These are phyloP conservation scores for Momotus momota DNA, from an alignment of 2,797 vertebrate species.

Conservation along the genomic window DNA sequence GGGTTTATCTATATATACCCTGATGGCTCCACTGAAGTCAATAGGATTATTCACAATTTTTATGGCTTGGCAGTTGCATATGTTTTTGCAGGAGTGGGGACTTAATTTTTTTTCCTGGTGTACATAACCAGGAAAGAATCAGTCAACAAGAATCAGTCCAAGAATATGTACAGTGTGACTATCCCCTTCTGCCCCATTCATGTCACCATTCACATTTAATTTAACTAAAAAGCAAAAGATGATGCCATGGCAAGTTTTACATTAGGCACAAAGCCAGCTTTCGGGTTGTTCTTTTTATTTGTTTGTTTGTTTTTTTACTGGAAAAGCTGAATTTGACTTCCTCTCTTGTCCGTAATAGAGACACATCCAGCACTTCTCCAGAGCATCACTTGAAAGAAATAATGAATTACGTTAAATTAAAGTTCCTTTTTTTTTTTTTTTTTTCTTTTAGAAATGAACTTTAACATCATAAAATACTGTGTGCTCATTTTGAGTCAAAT, in stretches of 20 bases:
- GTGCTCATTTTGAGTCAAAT: constrained; percentile 7
- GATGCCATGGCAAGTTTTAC: not conserved
- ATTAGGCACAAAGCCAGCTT: not conserved
- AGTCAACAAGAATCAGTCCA: not conserved
- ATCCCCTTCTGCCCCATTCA: not conserved
- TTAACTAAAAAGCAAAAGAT: not conserved
- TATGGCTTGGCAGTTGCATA: not conserved
- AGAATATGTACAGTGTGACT: not conserved
- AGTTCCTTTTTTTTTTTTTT: not conserved
- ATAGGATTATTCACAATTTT: not conserved
- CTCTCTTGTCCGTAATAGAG: not conserved
- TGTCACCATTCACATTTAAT: not conserved
- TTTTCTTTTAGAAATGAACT: not conserved
- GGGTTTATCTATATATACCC: not conserved
- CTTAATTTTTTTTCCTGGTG: not conserved
- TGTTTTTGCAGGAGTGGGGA: not conserved
- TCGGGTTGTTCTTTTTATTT: not conserved
- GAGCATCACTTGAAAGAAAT: not conserved
- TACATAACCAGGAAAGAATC: too few species aligned
- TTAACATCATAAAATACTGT: not conserved
- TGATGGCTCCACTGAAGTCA: not conserved
- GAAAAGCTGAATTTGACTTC: not conserved
- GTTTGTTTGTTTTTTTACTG: not conserved
- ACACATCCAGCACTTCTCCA: not conserved
- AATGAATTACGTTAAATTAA: not conserved